phyloP scores from a whole-genome alignment of 2,113 vertebrate genomes.

The Microcebus tavaratra region DNA sequence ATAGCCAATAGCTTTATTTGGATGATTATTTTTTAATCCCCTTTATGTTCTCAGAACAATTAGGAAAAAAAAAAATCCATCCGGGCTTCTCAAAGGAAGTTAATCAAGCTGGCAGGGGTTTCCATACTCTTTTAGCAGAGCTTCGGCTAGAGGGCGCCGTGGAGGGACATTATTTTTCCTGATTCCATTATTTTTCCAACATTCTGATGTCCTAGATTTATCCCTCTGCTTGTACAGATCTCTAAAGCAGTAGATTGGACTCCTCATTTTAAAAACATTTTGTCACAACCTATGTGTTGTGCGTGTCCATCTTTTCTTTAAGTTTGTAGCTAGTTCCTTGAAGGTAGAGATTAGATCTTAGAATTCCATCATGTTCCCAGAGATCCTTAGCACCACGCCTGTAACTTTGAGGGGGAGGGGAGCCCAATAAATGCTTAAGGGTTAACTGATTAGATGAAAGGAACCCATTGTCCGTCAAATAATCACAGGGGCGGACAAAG shows the following conservation, averaged over 20 bases:
- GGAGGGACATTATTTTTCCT: fast-evolving
- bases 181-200: too few species aligned
- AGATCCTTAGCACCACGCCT: too few species aligned
- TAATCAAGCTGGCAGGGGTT: constrained; percentile 28
- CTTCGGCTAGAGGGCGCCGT: constrained; percentile 6
- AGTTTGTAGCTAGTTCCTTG: too few species aligned
- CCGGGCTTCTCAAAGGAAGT: background rate
- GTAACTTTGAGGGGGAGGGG: too few species aligned
- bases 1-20: background rate
- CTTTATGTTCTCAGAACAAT: constrained; percentile 15
- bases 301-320: background rate
- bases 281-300: background rate
- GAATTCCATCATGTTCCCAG: too few species aligned
- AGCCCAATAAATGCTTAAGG: too few species aligned
- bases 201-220: background rate
- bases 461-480: too few species aligned
- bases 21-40: background rate
- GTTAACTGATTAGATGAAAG: too few species aligned
- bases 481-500: too few species aligned
- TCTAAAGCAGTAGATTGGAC: fast-evolving
- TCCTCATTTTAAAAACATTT: background rate
- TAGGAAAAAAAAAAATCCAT: background rate
- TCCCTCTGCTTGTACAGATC: background rate
- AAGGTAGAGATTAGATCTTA: too few species aligned
- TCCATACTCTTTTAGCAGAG: background rate